Conservation (phyloP, 2,113 vertebrate species). For the Salvelinus namaycush region DNA sequence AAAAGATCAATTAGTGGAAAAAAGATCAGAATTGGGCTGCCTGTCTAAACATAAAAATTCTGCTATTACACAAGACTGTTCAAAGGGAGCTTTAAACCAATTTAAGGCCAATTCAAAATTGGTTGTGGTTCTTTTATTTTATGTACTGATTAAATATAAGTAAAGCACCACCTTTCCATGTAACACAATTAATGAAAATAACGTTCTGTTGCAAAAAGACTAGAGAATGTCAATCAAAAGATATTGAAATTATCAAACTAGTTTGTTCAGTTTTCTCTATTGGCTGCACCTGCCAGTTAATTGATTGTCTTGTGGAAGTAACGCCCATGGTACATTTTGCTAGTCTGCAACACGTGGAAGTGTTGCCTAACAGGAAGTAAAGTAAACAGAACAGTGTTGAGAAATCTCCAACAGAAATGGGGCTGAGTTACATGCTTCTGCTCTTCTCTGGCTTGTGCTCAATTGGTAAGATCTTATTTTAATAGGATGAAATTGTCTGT, state of each 20-base stretch:
- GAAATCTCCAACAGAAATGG: constrained; percentile 33
- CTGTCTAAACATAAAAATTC: background rate
- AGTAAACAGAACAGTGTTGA: background rate
- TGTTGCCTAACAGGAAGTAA: constrained; percentile 50
- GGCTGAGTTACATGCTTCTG: constrained; percentile 10
- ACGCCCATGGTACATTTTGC: background rate
- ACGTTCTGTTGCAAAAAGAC: background rate
- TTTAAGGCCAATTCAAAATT: background rate
- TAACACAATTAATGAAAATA: too few relatives aligned
- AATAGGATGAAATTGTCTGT: background rate
- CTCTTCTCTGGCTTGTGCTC: constrained; percentile 23
- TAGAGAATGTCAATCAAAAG: background rate
- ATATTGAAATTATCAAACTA: background rate
- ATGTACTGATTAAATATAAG: too few relatives aligned
- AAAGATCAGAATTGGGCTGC: background rate
- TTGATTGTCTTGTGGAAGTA: constrained; percentile 1
- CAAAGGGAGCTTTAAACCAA: background rate
- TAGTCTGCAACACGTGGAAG: constrained; percentile 32
- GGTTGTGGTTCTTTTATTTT: background rate
- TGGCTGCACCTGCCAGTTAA: constrained; percentile 7
- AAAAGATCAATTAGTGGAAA: too few relatives aligned
- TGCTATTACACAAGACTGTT: background rate
- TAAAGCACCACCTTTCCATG: too few relatives aligned
- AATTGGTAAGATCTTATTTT: constrained; percentile 39
- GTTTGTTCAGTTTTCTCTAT: background rate